Base-by-base conservation (phyloP, 1,140 invertebrate species). In the Drosophila takahashii region DNA sequence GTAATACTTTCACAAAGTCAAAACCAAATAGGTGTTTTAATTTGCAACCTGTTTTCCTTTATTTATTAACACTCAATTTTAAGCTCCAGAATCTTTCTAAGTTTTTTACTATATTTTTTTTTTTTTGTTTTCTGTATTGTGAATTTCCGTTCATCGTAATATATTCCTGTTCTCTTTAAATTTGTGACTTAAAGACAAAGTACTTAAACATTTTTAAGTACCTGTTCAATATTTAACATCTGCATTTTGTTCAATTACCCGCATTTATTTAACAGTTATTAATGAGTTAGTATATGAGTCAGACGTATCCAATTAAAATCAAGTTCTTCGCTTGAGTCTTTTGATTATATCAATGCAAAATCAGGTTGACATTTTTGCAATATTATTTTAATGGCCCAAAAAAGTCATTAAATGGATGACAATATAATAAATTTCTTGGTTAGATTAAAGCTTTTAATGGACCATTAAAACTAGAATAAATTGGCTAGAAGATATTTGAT, bases 301-400 rank as follows among this genome's bases (percentile, higher is more conserved):
- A 54, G 9, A 10, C 9, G 11, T 61, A 42, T 26, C 15, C 9
- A 16, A 22, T 22, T 9, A 13, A 56, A 81, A 87, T 71, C 84
- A 71, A 84, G 84, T 87, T 87, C 34, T 52, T 50, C 42, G 50
- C 59, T 45, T 16, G 3, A 66, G 36, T 70, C 52, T 83, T 79
- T 83, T 76, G 52, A 45, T 78, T 47, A 7, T 18, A 18, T 62
- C 51, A 51, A 15, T 50, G n/a, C 13, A 8, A 11, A 51, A 72
- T 72, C 59, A 45, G 42, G 61, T 50, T 44, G 42, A 36, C 39
- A 54, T 60, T 51, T 37, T 62, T 51, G 34, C 16, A 50, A 59
- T 59, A 51, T 52, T 37, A 22, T 51, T 71, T 70, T 71, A 27
- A 59, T 51, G 29, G 1, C 3, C 18, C 6, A 34, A 13, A 29